These are phyloP conservation scores for Gephyroberyx darwinii DNA, from an alignment of 2,797 vertebrate genomes.

Conservation along the genomic window DNA sequence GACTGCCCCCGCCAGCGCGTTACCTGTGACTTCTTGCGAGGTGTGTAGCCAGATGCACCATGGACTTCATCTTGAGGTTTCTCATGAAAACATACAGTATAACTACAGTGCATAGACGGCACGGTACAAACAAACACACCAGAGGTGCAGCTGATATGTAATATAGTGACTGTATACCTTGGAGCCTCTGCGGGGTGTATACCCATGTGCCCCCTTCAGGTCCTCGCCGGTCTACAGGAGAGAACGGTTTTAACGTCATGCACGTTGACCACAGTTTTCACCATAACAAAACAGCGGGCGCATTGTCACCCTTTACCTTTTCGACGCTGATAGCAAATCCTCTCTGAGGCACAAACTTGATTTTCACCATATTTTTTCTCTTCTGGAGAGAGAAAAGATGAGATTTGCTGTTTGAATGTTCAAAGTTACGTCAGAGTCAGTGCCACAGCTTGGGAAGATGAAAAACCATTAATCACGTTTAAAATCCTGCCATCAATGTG, in stretches of 20 bases:
- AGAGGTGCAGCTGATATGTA: not conserved
- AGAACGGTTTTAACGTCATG: not conserved
- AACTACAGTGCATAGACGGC: not conserved
- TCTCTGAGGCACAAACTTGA: conserved; percentile 67
- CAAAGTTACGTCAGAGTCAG: too few relatives aligned
- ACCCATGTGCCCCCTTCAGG: conserved; percentile 56
- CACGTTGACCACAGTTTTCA: not conserved
- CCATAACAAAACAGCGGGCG: not conserved
- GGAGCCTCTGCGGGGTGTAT: conserved; percentile 48
- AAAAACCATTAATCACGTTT: too few relatives aligned
- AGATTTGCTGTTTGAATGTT: not conserved
- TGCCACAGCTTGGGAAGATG: too few relatives aligned
- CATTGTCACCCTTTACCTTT: conserved; percentile 49
- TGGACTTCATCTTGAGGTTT: conserved; percentile 40
- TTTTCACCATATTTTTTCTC: conserved; percentile 59
- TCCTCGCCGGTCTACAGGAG: conserved; percentile 24
- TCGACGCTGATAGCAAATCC: conserved; percentile 51
- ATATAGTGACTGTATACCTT: conserved; percentile 46
- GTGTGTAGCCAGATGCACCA: conserved; percentile 42
- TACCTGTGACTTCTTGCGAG: conserved; percentile 56
- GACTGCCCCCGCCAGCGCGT: not conserved
- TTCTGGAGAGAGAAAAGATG: conserved; percentile 50
- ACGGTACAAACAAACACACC: not conserved
- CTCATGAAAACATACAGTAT: conserved; percentile 36
- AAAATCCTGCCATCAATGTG: not conserved